Evolutionary conservation across 2,797 vertebrate species (phyloP).

Genomic region (Microchirus variegatus): DNA sequence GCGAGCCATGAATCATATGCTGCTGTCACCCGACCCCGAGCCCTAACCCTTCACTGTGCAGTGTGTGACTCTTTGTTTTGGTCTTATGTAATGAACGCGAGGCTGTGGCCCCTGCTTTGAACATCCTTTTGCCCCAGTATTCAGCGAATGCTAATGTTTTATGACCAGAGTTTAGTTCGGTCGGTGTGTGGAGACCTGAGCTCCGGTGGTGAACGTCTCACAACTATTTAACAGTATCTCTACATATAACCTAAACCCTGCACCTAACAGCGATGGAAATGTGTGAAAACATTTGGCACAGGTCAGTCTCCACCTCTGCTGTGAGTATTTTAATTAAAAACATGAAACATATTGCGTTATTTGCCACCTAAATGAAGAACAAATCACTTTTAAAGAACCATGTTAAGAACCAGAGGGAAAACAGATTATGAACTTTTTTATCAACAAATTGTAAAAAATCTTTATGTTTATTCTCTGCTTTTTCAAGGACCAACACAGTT

Average conservation of each 20-base stretch:
- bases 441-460: constrained; percentile 11
- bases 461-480: not conserved
- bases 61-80: constrained; percentile 75
- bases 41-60: constrained; percentile 67
- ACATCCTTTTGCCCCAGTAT: constrained; percentile 64
- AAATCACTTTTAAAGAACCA: not conserved
- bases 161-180: constrained; percentile 37
- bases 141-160: constrained; percentile 57
- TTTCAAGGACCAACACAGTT: not conserved
- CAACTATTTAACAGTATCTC: too few species aligned
- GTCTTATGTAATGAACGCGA: constrained; percentile 73
- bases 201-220: not conserved
- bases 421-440: constrained; percentile 5
- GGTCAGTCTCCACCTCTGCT: too few species aligned
- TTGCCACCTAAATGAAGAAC: too few species aligned
- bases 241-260: too few species aligned
- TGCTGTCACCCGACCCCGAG: constrained; percentile 78
- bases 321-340: too few species aligned
- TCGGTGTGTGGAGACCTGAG: constrained; percentile 7
- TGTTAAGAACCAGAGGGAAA: constrained; percentile 11
- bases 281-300: too few species aligned
- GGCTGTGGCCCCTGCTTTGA: constrained; percentile 65
- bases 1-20: constrained; percentile 79
- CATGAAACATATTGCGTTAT: too few species aligned
- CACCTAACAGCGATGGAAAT: too few species aligned